Base-by-base conservation (phyloP, 2,797 vertebrate species). In the Tragopan temminckii region DNA sequence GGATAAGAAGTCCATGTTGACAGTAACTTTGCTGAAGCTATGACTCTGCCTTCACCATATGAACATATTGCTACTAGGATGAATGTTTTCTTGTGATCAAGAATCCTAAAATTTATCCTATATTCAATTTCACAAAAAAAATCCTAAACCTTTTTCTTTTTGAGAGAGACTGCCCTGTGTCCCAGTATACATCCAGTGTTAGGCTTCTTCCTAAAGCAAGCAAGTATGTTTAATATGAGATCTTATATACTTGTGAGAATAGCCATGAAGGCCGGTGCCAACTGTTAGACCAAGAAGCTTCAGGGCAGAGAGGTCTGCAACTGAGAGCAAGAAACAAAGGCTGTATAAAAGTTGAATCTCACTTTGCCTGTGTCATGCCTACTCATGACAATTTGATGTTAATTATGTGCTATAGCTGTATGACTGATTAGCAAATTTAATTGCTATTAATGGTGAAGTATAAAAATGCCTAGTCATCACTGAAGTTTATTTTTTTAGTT, bases 401-500 rank as follows among this genome's bases (percentile, higher is more conserved):
- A 80, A 48, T 35, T 74, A 33, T n/a, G 19, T 76, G 25, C 33
- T 80, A 20, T 33, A 88, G 27, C 40, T 38, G 7, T 70, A 48
- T 67, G 78, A 64, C 27, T 68, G 33, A 74, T 85, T 58, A 66
- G 58, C 35, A 84, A 71, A 74, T 82, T 42, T 67, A 79, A 53
- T 84, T 79, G 17, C 20, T 80, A 13, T 81, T 86, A 88, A 78
- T 78, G 72, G 48, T 33, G 12, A 83, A 85, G 46, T 79, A 19
- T 69, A 38, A 74, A 85, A 90, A 63, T 23, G 5, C 66, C 80
- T 92, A 79, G 43, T 79, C 36, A 40, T 87, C 7, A 16, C 63
- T 61, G 43, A 76, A 84, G 52, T 90, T 90, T 93, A 46, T 94
- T 94, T 91, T 90, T 61, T 81, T 76, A 76, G 67, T 86, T 67